These are phyloP conservation scores for Tetrao urogallus DNA, from an alignment of 2,113 vertebrate species.

Conservation along the genomic window DNA sequence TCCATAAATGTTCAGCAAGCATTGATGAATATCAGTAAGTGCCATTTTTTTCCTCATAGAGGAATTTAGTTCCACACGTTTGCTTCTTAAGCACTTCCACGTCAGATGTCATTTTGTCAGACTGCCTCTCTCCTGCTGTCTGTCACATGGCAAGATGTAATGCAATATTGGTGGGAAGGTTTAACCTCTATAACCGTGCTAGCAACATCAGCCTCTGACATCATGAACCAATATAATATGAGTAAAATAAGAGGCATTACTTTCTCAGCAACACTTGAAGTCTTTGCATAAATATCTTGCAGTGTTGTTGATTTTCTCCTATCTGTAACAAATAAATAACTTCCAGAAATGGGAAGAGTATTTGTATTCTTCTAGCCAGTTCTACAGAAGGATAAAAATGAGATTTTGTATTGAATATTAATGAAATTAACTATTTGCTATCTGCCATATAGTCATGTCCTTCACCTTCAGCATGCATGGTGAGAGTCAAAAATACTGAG, in stretches of 20 bases:
- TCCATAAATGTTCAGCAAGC: no score
- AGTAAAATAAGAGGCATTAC: neutral
- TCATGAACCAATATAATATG: neutral
- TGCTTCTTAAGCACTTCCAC: neutral
- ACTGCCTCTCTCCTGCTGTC: neutral
- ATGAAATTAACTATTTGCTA: neutral
- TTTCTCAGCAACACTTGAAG: neutral
- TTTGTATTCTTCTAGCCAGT: neutral
- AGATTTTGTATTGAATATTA: neutral
- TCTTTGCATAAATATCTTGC: neutral
- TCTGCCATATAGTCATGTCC: neutral
- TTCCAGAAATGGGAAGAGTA: neutral
- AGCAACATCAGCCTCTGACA: neutral
- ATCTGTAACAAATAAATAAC: neutral
- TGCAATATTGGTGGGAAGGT: neutral
- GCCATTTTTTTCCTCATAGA: neutral
- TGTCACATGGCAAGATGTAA: neutral
- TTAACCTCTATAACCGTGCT: neutral
- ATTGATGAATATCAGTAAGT: neutral
- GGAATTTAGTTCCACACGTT: neutral
- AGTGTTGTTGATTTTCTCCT: neutral
- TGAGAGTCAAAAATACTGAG: neutral
- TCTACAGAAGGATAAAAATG: neutral
- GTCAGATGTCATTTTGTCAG: neutral
- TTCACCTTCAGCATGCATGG: neutral